Base-by-base conservation (phyloP, 2,888 invertebrate genomes). In the Xylocampa areola region DNA sequence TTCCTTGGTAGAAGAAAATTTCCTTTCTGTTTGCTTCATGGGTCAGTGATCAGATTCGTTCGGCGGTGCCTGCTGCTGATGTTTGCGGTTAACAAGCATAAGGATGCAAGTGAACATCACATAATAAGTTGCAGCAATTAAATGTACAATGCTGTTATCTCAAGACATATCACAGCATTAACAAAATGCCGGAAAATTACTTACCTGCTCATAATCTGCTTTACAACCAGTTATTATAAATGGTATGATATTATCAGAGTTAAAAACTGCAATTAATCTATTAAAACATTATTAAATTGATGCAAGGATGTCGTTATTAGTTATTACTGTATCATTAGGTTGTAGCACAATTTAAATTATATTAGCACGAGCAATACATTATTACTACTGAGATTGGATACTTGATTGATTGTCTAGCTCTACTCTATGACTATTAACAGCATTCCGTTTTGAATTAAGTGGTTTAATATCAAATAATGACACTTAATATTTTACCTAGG, bases 1-100 rank as follows among this genome's bases (percentile, higher is more conserved):
- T 92, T 92, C 90, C 85, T 91, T 87, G 87, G 84, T 85, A 79
- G 85, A 92, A 91, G 92, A 91, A 93, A 94, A 90, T 93, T 92
- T 94, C 91, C 92, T 93, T 92, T 94, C 92, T 92, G 88, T 88
- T 88, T 87, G 87, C 90, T 92, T 94, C 93, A 94, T 92, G 94
- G 94, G 93, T 92, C 94, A 94, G 91, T 89, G 91, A 89, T 88
- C 92, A 92, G 89, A 89, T 90, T 89, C 88, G 86, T 82, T 82
- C 76, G 77, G 84, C 80, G 86, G 82, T 82, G 86, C 86, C 81
- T 81, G 80, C 76, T 76, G 77, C 73, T 77, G 81, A 74, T 68
- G 79, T 55, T 40, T 32, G 53, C 45, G 71, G 55, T 54, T 48
- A 36, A 44, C 39, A 25, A 32, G 57, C 6, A 80, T 53, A 82